phyloP scores from a whole-genome alignment of 2,888 invertebrate genomes.

The Rhyacophila evoluta region DNA sequence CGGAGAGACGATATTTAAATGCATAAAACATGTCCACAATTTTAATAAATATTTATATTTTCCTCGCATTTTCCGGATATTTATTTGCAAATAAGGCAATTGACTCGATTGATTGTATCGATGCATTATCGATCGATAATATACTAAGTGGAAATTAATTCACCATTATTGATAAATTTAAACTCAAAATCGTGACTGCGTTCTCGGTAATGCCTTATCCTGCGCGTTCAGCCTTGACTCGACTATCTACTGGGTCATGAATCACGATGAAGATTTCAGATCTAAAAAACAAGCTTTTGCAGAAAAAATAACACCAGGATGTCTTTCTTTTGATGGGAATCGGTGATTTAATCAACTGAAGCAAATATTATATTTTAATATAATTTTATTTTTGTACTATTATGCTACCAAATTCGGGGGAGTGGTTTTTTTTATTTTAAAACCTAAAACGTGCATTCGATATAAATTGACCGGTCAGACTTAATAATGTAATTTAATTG shows the following conservation, averaged over 20 bases:
- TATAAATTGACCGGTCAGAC: no score
- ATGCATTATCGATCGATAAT: not conserved
- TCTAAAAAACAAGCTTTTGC: not conserved
- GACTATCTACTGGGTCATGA: conserved; percentile 5
- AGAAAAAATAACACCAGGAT: conserved; percentile 5
- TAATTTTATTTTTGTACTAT: no score
- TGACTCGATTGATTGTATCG: no score
- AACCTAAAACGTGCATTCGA: no score
- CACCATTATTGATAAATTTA: not conserved
- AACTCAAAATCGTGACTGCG: not conserved
- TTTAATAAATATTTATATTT: no score
- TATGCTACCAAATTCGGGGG: no score
- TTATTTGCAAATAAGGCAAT: no score
- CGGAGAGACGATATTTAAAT: no score
- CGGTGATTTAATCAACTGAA: conserved; percentile 3
- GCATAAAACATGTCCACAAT: no score
- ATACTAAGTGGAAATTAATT: not conserved
- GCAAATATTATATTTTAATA: not conserved
- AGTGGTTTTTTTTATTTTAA: no score
- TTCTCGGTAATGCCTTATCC: not conserved
- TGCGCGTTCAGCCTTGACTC: not conserved
- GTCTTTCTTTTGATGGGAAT: not conserved
- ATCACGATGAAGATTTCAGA: not conserved
- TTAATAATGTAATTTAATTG: no score
- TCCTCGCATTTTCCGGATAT: no score